These are phyloP conservation scores for Seira sanloemensis DNA, from an alignment of 2,888 invertebrate genomes.

Conservation along the genomic window DNA sequence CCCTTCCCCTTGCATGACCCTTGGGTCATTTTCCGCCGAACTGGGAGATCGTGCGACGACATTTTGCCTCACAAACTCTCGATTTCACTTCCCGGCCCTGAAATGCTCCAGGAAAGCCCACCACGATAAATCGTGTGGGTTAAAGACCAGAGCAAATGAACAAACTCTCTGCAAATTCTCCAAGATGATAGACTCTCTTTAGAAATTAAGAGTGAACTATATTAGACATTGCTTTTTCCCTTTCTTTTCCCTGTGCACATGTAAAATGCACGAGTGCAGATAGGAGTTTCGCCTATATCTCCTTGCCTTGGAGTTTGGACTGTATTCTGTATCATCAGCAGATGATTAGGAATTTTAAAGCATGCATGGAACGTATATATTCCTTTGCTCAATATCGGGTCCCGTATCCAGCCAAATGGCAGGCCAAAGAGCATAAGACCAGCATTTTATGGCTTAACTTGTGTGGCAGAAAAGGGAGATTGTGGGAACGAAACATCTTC, in stretches of 20 bases:
- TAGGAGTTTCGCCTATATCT: neutral
- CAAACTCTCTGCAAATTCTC: no score
- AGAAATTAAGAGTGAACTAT: no score
- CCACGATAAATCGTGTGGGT: neutral
- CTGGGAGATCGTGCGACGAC: constrained; percentile 32
- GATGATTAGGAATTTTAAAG: constrained; percentile 26
- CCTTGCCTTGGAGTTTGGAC: constrained; percentile 42
- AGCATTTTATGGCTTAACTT: neutral
- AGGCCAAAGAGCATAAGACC: constrained; percentile 19
- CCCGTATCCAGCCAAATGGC: neutral
- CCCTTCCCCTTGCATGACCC: constrained; percentile 94
- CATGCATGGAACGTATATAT: no score
- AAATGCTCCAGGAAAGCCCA: neutral
- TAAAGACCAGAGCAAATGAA: no score
- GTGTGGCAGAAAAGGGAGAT: neutral
- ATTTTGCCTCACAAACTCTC: neutral
- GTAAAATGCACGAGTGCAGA: neutral
- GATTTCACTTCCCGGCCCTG: neutral
- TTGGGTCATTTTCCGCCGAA: constrained; percentile 80
- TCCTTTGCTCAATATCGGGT: no score
- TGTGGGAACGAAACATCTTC: neutral
- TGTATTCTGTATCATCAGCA: constrained; percentile 21
- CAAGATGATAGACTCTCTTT: no score
- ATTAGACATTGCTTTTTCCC: neutral
- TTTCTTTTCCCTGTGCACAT: neutral